Evolutionary conservation across 2,888 invertebrate genomes (phyloP).

Genomic region (Tachina lurida): DNA sequence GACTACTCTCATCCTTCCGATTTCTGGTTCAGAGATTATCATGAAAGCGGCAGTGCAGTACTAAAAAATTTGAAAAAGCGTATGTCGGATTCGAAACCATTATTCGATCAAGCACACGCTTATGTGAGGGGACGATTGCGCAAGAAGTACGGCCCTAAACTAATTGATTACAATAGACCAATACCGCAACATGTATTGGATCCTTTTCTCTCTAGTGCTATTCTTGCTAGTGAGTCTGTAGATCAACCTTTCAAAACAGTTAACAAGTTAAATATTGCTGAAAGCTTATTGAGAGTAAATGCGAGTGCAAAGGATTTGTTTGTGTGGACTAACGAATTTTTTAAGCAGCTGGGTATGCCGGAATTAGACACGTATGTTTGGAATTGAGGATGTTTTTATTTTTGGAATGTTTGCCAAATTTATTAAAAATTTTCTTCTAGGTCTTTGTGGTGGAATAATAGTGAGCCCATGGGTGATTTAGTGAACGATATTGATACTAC

Average conservation of each 20-base stretch:
- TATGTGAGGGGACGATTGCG: slow-evolving; percentile 78
- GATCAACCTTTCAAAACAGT: slow-evolving; percentile 86
- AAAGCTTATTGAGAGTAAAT: slow-evolving; percentile 88
- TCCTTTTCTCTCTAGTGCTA: slow-evolving; percentile 79
- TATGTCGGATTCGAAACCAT: slow-evolving; percentile 76
- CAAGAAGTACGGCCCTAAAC: slow-evolving; percentile 75
- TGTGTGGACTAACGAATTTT: slow-evolving; percentile 91
- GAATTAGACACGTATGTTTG: slow-evolving; percentile 83
- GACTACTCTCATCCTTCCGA: slow-evolving; percentile 83
- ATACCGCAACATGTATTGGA: slow-evolving; percentile 80
- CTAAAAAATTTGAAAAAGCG: slow-evolving; percentile 77
- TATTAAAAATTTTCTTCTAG: slow-evolving; percentile 77
- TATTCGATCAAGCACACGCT: slow-evolving; percentile 80
- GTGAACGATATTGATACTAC: slow-evolving; percentile 88
- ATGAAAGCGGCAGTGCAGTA: slow-evolving; percentile 78
- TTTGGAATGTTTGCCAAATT: too few relatives aligned
- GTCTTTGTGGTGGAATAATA: slow-evolving; percentile 90
- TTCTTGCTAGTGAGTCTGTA: slow-evolving; percentile 83
- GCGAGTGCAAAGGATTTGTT: slow-evolving; percentile 90
- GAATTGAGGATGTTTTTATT: slow-evolving; percentile 12
- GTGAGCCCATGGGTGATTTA: slow-evolving; percentile 85
- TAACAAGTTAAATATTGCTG: slow-evolving; percentile 87
- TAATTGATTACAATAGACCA: slow-evolving; percentile 75
- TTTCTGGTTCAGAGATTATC: slow-evolving; percentile 88
- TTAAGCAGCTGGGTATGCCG: slow-evolving; percentile 90